phyloP scores from a whole-genome alignment of 2,888 invertebrate species.

The Synergus itoensis region DNA sequence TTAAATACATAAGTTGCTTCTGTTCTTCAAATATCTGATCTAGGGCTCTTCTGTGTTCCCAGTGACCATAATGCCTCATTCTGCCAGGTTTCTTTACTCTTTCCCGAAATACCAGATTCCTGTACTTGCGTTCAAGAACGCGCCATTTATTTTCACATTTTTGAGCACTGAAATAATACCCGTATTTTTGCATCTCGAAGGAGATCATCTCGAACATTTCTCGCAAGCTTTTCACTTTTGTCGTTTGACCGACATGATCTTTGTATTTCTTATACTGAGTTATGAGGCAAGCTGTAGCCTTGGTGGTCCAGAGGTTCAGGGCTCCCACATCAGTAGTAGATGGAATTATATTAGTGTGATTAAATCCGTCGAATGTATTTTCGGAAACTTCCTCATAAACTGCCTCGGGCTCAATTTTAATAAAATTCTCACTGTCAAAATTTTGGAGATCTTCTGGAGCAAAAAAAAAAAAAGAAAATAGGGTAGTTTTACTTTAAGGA shows the following conservation, averaged over 20 bases:
- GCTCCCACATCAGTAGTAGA: constrained; percentile 60
- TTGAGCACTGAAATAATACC: constrained; percentile 70
- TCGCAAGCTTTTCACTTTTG: constrained; percentile 66
- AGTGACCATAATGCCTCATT: constrained; percentile 71
- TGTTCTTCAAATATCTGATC: constrained; percentile 72
- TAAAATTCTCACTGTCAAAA: constrained; percentile 16
- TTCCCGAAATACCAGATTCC: constrained; percentile 70
- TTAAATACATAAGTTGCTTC: constrained; percentile 61
- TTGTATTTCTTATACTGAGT: constrained; percentile 69
- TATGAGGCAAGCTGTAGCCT: constrained; percentile 71
- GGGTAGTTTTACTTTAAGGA: background rate
- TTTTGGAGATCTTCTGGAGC: background rate
- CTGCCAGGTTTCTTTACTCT: constrained; percentile 71
- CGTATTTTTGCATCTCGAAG: constrained; percentile 69
- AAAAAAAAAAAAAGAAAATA: background rate
- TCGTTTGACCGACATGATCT: constrained; percentile 69
- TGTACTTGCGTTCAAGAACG: constrained; percentile 72
- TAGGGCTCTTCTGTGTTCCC: constrained; percentile 72
- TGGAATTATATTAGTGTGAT: constrained; percentile 51
- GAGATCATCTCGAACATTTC: constrained; percentile 74
- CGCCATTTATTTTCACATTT: constrained; percentile 75
- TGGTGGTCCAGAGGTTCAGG: constrained; percentile 69
- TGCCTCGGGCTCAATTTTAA: constrained; percentile 65
- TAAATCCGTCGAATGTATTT: constrained; percentile 56
- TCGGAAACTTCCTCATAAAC: constrained; percentile 57